phyloP scores from a whole-genome alignment of 2,113 vertebrate species.

The Anguilla rostrata region DNA sequence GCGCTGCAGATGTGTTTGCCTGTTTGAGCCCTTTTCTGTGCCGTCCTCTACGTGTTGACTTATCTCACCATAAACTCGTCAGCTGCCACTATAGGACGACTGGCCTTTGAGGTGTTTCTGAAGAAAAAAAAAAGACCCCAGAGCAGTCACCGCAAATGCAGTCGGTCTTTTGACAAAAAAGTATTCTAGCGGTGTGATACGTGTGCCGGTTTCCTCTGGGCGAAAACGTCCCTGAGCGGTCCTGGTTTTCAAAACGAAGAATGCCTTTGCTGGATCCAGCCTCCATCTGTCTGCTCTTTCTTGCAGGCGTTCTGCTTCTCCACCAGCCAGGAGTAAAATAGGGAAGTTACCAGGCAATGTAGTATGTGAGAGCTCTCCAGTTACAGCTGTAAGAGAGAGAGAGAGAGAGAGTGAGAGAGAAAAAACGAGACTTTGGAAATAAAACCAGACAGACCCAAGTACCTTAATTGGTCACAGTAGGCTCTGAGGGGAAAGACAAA shows the following conservation, averaged over 20 bases:
- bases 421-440: constrained; percentile 71
- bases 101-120: not conserved
- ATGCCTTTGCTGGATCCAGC: constrained; percentile 21
- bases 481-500: constrained; percentile 68
- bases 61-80: constrained; percentile 50
- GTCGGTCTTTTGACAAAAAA: not conserved
- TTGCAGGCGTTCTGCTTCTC: constrained; percentile 48
- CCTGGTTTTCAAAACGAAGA: constrained; percentile 36
- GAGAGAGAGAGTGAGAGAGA: constrained; percentile 17
- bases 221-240: constrained; percentile 45
- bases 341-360: constrained; percentile 77
- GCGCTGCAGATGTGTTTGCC: constrained; percentile 31
- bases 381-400: constrained; percentile 53
- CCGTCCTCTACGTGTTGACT: constrained; percentile 39
- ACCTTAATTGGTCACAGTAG: constrained; percentile 69
- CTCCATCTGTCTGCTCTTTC: constrained; percentile 54
- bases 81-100: constrained; percentile 13
- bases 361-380: constrained; percentile 63
- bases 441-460: constrained; percentile 79
- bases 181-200: not conserved
- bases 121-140: constrained; percentile 7
- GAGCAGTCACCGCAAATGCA: not conserved
- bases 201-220: constrained; percentile 41
- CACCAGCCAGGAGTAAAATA: constrained; percentile 75
- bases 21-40: constrained; percentile 26